Evolutionary conservation across 2,888 invertebrate species (phyloP), one percentile per base, ranked within the genome.

Genomic region (Bombylius major): DNA sequence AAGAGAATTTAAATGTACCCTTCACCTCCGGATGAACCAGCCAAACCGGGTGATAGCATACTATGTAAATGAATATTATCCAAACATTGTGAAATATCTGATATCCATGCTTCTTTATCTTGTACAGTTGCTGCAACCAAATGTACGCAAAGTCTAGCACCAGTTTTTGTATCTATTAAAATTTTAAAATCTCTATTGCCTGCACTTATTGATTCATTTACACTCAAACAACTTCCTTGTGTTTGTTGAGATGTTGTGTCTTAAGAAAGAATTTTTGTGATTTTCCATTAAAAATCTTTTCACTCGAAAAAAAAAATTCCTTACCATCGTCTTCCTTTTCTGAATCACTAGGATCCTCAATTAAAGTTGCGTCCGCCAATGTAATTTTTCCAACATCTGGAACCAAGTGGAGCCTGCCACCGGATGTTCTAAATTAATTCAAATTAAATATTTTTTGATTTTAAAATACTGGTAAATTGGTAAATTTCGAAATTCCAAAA

Each of bases 61-160:
- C 91, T 91, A 62, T 89, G 90, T 69, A 92, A 86, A 62, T 92
- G 91, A 0, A 93, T 88, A 68, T 91, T 92, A 73, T 93, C 93
- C 82, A 94, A 86, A 72, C 93, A 94, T 73, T 93, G 93, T 54
- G 89, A 88, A 57, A 94, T 85, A 67, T 94, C 93, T 62, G 89
- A 90, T 57, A 92, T 90, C 94, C 94, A 94, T 0, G 91, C 92
- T 4, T 91, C 87, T 71, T 94, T 94, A 68, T 94, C 93, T 75
- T 92, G 86, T 46, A 86, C 78, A 1, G 88, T 87, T 5, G 88
- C 83, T 8, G 90, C 89, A 68, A 87, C 77, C 8, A 64, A 50
- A 61, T 64, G 64, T 9, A 64, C 57, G 44, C 59, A 62, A 47
- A 62, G 62, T 7, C 61, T 57, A 31, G 55, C 50, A 12, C 62